Evolutionary conservation across 2,113 vertebrate genomes (phyloP).

Genomic region (Ochotona curzoniae): DNA sequence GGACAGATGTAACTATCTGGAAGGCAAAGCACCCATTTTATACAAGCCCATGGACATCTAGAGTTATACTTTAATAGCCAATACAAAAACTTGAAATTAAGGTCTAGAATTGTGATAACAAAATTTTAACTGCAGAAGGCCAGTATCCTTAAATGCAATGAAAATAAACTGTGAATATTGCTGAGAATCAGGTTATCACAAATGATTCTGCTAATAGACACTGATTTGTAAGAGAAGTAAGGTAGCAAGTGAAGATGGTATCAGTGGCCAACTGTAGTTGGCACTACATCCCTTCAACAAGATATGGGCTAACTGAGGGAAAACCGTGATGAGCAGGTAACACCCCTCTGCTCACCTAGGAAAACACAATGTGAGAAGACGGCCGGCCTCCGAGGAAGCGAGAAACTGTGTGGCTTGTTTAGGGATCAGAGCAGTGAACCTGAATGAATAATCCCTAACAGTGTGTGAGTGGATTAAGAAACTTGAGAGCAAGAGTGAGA

Average conservation of each 20-base stretch:
- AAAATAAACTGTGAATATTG: neutral
- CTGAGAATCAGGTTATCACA: neutral
- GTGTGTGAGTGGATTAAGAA: neutral
- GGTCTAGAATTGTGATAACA: constrained; percentile 6
- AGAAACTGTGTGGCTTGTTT: neutral
- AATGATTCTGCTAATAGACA: neutral
- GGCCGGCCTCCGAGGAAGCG: neutral
- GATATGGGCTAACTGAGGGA: neutral
- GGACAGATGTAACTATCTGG: neutral
- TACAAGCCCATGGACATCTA: no score
- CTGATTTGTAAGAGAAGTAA: neutral
- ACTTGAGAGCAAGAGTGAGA: neutral
- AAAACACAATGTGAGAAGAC: neutral
- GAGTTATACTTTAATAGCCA: neutral
- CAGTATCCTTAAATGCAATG: neutral
- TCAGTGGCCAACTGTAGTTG: neutral
- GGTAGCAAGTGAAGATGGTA: neutral
- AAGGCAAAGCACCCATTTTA: neutral
- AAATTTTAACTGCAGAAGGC: neutral
- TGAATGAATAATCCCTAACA: neutral
- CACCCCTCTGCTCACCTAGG: neutral
- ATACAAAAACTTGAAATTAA: neutral
- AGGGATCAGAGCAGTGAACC: neutral
- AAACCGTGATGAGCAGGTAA: neutral
- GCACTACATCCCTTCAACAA: neutral